Evolutionary conservation across 2,113 vertebrate species (phyloP).

Genomic region (Lipophrys pholis): DNA sequence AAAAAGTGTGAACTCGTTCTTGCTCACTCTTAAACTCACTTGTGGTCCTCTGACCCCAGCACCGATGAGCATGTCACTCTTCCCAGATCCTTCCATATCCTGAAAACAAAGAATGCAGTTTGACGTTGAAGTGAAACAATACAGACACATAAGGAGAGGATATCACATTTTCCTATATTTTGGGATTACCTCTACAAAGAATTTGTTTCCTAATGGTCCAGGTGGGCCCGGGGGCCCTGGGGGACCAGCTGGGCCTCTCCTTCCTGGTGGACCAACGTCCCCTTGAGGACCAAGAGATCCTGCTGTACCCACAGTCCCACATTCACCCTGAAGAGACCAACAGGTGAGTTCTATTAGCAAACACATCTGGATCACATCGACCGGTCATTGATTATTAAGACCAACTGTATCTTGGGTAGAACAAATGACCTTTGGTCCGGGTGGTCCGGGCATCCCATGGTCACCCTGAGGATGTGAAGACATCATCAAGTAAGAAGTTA

Average conservation of each 20-base stretch:
- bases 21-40: conserved; percentile 71
- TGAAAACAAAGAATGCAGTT: conserved; percentile 67
- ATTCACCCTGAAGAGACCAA: conserved; percentile 85
- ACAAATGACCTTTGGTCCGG: conserved; percentile 88
- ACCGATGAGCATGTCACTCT: conserved; percentile 60
- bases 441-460: conserved; percentile 83
- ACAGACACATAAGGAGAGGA: neutral
- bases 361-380: neutral
- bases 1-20: neutral
- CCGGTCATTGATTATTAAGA: neutral
- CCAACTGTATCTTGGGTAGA: neutral
- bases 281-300: conserved; percentile 86
- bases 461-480: conserved; percentile 82
- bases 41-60: conserved; percentile 69
- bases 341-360: neutral
- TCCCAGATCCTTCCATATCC: conserved; percentile 92
- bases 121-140: neutral
- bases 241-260: conserved; percentile 84
- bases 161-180: neutral
- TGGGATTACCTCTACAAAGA: conserved; percentile 85
- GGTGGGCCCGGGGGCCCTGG: conserved; percentile 88
- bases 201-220: conserved; percentile 79
- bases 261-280: conserved; percentile 82
- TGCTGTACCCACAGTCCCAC: conserved; percentile 79
- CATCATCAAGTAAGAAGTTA: neutral